Conservation (phyloP, 2,113 vertebrate species). For the Bambusicola thoracicus region DNA sequence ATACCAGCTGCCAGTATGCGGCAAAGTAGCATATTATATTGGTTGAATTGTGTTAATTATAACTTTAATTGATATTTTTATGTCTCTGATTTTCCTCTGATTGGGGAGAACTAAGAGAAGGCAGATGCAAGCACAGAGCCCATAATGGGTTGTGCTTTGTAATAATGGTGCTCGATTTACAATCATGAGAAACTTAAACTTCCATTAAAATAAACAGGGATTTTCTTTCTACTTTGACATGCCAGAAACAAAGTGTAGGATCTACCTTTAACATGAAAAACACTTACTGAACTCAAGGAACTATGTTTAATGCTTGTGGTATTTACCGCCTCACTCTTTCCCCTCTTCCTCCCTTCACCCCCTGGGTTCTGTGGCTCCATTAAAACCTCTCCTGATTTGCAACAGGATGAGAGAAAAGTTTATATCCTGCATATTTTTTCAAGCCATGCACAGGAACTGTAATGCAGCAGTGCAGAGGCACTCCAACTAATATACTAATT, state of each 20-base stretch:
- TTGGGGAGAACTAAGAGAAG: neutral
- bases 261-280: neutral
- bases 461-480: constrained; percentile 32
- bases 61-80: constrained; percentile 29
- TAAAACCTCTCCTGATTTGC: constrained; percentile 23
- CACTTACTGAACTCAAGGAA: neutral
- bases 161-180: neutral
- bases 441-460: neutral
- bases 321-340: neutral
- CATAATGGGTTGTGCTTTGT: neutral
- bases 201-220: neutral
- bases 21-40: neutral
- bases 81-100: neutral
- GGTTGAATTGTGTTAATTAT: neutral
- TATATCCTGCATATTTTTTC: constrained; percentile 25
- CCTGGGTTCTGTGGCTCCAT: neutral
- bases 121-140: neutral
- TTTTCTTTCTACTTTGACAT: neutral
- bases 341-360: neutral
- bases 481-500: constrained; percentile 35
- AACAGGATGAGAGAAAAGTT: constrained; percentile 11
- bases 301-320: neutral
- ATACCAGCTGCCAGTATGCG: neutral
- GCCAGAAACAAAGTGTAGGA: neutral
- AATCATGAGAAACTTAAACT: neutral